Evolutionary conservation across 2,113 vertebrate genomes (phyloP).

Genomic region (Zapus hudsonius): DNA sequence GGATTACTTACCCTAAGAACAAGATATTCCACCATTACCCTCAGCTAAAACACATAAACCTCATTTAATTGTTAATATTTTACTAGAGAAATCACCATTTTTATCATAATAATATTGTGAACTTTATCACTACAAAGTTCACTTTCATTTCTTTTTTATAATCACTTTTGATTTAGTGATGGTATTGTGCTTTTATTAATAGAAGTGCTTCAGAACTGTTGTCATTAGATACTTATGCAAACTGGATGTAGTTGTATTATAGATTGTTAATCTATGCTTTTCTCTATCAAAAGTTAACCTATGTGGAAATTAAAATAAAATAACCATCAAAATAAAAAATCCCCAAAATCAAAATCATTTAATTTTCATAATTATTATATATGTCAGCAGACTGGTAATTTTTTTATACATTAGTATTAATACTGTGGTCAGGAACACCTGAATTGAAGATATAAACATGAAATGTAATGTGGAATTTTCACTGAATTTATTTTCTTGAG

Average conservation of each 20-base stretch:
- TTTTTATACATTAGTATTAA: background rate
- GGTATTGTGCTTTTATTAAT: slow-evolving; percentile 7
- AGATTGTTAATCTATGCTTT: background rate
- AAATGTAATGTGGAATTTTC: background rate
- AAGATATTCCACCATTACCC: background rate
- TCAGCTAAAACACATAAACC: background rate
- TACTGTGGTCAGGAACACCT: background rate
- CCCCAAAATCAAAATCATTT: background rate
- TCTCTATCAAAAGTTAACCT: background rate
- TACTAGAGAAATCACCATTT: background rate
- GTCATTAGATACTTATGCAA: background rate
- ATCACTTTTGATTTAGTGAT: slow-evolving; percentile 34
- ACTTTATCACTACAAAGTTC: background rate
- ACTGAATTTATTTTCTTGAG: slow-evolving; percentile 19
- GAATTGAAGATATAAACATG: background rate
- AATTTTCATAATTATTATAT: background rate
- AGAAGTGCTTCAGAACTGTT: slow-evolving; percentile 7
- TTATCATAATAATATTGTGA: background rate
- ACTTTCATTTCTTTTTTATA: background rate
- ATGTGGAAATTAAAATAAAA: background rate
- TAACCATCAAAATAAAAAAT: background rate
- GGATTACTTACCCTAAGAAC: background rate
- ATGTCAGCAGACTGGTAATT: background rate
- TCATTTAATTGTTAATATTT: background rate
- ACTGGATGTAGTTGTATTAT: background rate